Conservation (phyloP, 2,888 invertebrate species). For the Ennomos quercinarius region DNA sequence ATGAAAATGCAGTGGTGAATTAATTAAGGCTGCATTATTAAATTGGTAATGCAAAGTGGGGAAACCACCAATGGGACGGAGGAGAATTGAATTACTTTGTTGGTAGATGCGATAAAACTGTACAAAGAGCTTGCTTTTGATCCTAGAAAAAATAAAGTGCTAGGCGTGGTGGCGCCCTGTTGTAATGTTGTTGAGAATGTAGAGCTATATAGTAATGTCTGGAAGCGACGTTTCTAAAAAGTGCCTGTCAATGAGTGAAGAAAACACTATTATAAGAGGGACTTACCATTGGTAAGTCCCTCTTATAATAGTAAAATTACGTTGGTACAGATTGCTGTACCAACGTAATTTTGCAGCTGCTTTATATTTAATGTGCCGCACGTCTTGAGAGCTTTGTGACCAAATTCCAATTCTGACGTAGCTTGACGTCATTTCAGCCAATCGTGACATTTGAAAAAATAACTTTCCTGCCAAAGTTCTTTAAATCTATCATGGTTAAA, state of each 20-base stretch:
- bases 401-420: no score
- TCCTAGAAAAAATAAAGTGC: slow-evolving; percentile 61
- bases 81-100: slow-evolving; percentile 64
- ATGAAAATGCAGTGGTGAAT: slow-evolving; percentile 55
- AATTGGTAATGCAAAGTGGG: slow-evolving; percentile 61
- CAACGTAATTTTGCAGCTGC: no score
- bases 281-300: no score
- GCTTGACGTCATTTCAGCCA: no score
- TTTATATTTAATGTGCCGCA: no score
- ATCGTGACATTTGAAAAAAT: no score
- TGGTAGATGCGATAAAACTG: slow-evolving; percentile 64
- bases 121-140: slow-evolving; percentile 66
- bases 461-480: no score
- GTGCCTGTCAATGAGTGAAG: background rate
- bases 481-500: no score
- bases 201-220: slow-evolving; percentile 35
- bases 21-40: slow-evolving; percentile 63
- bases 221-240: slow-evolving; percentile 14
- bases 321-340: no score
- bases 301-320: no score
- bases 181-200: slow-evolving; percentile 38
- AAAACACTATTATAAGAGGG: background rate
- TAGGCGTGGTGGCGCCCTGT: slow-evolving; percentile 49
- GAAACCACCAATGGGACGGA: slow-evolving; percentile 54
- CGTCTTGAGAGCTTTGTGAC: no score